Base-by-base conservation (phyloP, 2,113 vertebrate genomes). In the Microtus ochrogaster region DNA sequence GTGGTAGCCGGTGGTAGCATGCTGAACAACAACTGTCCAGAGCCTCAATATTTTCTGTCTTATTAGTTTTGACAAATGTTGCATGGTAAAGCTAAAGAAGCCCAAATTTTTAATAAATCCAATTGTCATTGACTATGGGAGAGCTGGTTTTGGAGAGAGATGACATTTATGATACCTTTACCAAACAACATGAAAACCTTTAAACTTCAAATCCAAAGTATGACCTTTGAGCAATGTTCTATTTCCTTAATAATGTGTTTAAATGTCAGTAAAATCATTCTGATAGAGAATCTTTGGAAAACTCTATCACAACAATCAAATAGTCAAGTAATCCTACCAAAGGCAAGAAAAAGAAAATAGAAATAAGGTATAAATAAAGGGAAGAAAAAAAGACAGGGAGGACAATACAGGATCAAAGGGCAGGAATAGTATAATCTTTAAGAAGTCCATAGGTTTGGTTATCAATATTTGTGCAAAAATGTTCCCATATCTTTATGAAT, bases 91-190 rank as follows among this genome's bases (percentile, higher is more conserved):
- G 58, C 92, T 96, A 66, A 96, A 91, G 78, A 94, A 94, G 94
- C 92, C 66, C 77, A 95, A 82, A 52, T 92, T 85, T 91, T 76
- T 30, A 97, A 76, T 97, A 96, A 97, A 97, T 94, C 63, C 88
- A 87, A 90, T 96, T 97, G 89, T 78, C 44, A 52, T 76, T 73
- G 92, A 96, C 73, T 52, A 89, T 89, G 55, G 36, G 82, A 94
- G 55, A 3, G 9, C 84, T 66, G 41, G 92, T 96, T 96, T 61
- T 83, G 73, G 84, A 91, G 58, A 89, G 86, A 95, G 95, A 93
- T 97, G 94, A 79, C 89, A 95, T 97, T 96, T 96, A 93, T 87
- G 94, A 92, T 96, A 84, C 74, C 83, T 97, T 96, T 87, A 78
- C 91, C 90, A 96, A 96, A 84, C 68, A 85, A 84, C 96, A 94